A percentile compares a stretch with the other conserved stretches of the same genome.
Evolutionary conservation across 2,888 invertebrate species (phyloP).

Genomic region (Drosophila macrospina): DNA sequence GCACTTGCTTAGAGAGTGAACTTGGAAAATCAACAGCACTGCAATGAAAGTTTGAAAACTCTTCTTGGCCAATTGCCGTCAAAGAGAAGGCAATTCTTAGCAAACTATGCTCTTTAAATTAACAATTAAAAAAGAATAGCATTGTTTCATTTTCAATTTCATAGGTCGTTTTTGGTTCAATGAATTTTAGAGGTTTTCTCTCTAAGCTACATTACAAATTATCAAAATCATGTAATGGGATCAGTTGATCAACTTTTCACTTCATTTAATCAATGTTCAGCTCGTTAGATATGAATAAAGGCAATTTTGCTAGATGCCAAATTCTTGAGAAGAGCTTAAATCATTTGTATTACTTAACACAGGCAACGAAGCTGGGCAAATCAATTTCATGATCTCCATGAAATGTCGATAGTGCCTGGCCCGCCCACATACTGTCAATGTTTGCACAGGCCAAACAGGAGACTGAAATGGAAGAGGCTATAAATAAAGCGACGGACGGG

Average conservation of each 20-base stretch:
- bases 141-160: neutral
- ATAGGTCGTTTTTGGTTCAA: too few relatives aligned
- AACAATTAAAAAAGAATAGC: slow-evolving; percentile 59
- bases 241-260: neutral
- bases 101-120: too few relatives aligned
- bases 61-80: neutral
- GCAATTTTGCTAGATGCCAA: slow-evolving; percentile 1
- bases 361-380: slow-evolving; percentile 30
- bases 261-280: slow-evolving; percentile 26
- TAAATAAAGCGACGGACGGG: slow-evolving; percentile 45
- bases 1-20: slow-evolving; percentile 12
- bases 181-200: too few relatives aligned
- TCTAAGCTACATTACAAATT: neutral
- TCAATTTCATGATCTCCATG: slow-evolving; percentile 43
- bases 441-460: slow-evolving; percentile 22
- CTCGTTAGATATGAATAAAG: slow-evolving; percentile 30
- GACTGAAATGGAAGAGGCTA: slow-evolving; percentile 25
- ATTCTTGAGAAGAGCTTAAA: slow-evolving; percentile 33
- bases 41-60: slow-evolving; percentile 5
- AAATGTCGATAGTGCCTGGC: slow-evolving; percentile 42
- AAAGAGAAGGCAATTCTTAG: too few relatives aligned
- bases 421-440: slow-evolving; percentile 70
- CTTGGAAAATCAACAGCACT: slow-evolving; percentile 31
- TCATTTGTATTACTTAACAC: slow-evolving; percentile 50
- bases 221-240: neutral